phyloP scores from a whole-genome alignment of 2,888 invertebrate species.

The Abscondita cerata region DNA sequence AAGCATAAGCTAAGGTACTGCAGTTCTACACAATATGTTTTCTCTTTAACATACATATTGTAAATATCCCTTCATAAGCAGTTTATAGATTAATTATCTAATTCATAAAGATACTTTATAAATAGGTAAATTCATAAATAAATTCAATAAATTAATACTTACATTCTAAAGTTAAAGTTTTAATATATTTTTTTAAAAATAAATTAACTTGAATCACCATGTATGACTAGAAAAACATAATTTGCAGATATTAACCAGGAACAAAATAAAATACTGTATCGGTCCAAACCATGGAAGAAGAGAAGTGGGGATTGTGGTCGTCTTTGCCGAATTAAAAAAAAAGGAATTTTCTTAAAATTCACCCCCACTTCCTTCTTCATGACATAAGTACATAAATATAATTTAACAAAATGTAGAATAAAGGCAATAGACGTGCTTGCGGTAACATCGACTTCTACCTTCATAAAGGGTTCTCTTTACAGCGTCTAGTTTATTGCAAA shows the following conservation, averaged over 20 bases:
- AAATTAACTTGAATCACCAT: constrained; percentile 19
- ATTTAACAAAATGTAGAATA: constrained; percentile 1
- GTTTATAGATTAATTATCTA: constrained; percentile 22
- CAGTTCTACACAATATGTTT: constrained; percentile 26
- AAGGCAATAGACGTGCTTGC: constrained; percentile 4
- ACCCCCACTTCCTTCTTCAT: not conserved
- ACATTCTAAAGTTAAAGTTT: constrained; percentile 13
- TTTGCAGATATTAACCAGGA: constrained; percentile 3
- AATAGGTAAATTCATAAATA: constrained; percentile 11
- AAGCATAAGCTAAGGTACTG: constrained; percentile 34
- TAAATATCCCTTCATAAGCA: constrained; percentile 13
- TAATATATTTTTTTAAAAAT: not conserved
- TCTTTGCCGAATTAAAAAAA: too few relatives aligned
- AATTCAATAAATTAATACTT: constrained; percentile 23
- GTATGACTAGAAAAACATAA: constrained; percentile 24
- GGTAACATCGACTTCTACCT: not conserved
- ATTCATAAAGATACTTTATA: constrained; percentile 13
- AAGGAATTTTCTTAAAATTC: too few relatives aligned
- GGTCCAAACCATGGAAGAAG: constrained; percentile 17
- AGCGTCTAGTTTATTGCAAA: too few relatives aligned
- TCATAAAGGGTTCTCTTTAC: not conserved
- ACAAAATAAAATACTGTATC: constrained; percentile 3
- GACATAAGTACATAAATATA: constrained; percentile 1
- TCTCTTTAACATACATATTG: constrained; percentile 19
- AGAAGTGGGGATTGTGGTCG: too few relatives aligned